Evolutionary conservation across 2,888 invertebrate genomes (phyloP).

Genomic region (Macaria notata): DNA sequence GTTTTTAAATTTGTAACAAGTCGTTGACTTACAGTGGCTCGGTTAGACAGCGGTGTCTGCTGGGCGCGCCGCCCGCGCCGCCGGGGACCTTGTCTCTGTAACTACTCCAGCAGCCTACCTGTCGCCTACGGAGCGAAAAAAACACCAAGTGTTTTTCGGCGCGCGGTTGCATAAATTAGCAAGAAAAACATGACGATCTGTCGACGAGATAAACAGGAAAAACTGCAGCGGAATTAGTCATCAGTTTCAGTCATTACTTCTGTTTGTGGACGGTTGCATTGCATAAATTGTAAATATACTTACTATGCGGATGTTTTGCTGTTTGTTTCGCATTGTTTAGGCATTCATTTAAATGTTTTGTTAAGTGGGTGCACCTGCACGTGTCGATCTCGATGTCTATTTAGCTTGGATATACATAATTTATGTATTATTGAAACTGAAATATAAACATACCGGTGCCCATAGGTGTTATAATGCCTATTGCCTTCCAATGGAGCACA

Average conservation of each 20-base stretch:
- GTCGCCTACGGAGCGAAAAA: conserved; percentile 9
- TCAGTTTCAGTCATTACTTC: conserved; percentile 9
- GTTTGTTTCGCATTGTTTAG: too few species aligned
- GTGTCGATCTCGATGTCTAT: too few species aligned
- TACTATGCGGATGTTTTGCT: too few species aligned
- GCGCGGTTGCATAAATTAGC: conserved; percentile 18
- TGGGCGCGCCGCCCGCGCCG: conserved; percentile 2
- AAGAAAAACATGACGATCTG: conserved; percentile 15
- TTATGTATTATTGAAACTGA: too few species aligned
- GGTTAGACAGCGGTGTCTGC: too few species aligned
- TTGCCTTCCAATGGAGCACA: too few species aligned
- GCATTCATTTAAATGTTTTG: too few species aligned
- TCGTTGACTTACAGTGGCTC: conserved; percentile 15
- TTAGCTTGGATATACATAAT: too few species aligned
- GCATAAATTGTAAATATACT: conserved; percentile 1
- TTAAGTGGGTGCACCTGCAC: too few species aligned
- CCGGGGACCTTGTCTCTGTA: conserved; percentile 1
- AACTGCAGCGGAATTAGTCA: conserved; percentile 25
- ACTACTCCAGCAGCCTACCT: not conserved
- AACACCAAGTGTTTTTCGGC: conserved; percentile 13
- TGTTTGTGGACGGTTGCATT: conserved; percentile 10
- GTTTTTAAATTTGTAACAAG: conserved; percentile 8
- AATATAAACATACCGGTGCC: too few species aligned
- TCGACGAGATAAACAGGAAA: conserved; percentile 27
- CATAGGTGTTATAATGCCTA: too few species aligned